Evolutionary conservation across 2,797 vertebrate genomes (phyloP).

Genomic region (Eptatretus atami): DNA sequence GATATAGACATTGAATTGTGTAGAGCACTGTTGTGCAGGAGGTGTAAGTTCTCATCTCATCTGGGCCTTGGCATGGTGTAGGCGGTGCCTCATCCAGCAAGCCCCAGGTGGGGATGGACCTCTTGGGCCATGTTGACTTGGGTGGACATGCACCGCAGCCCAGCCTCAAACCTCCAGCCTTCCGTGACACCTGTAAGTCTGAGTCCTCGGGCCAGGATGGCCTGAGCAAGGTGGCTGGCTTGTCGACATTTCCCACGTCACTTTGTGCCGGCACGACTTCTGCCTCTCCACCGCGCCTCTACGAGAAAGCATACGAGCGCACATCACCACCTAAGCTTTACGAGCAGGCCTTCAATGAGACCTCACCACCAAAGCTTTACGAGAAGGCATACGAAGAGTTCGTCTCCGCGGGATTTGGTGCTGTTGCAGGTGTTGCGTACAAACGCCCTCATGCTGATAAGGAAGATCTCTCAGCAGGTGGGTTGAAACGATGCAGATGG

Average conservation of each 20-base stretch:
- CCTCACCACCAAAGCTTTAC: conserved; percentile 2
- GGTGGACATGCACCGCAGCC: no score
- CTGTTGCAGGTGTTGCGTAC: neutral
- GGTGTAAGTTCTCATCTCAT: no score
- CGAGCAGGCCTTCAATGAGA: conserved; percentile 2
- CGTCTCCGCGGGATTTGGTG: neutral
- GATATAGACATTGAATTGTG: no score
- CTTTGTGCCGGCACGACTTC: neutral
- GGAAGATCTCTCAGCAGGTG: no score
- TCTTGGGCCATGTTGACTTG: no score
- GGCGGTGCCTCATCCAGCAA: no score
- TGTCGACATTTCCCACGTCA: neutral
- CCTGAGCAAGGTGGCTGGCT: neutral
- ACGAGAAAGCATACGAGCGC: conserved; percentile 5
- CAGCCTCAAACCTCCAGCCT: no score
- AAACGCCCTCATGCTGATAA: no score
- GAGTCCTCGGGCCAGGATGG: neutral
- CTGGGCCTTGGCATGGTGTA: no score
- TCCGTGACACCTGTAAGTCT: neutral
- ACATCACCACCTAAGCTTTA: neutral
- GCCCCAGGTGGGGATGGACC: no score
- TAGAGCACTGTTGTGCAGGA: no score
- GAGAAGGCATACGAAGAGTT: conserved; percentile 1
- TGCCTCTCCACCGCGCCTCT: conserved; percentile 2
- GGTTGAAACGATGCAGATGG: no score